Evolutionary conservation across 1,140 invertebrate species (phyloP).

Genomic region (Drosophila truncata): DNA sequence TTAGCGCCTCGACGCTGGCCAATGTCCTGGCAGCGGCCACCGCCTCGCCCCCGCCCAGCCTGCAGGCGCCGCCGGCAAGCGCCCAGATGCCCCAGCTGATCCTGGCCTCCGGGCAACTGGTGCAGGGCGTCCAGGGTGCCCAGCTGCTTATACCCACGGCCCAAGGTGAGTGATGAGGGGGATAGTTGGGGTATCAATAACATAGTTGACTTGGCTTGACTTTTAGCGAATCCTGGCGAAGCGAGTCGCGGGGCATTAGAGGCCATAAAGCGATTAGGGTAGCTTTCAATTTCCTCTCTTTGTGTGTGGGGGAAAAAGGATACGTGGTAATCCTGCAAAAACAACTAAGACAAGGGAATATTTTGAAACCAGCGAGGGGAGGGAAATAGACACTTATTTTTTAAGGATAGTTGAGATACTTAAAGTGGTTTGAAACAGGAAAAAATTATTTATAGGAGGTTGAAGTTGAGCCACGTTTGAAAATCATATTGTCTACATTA

Average conservation of each 20-base stretch:
- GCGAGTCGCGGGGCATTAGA: constrained; percentile 33
- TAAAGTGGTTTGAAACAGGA: not conserved
- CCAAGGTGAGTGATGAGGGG: constrained; percentile 89
- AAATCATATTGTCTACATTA: not conserved
- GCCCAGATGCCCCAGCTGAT: constrained; percentile 87
- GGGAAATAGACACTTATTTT: not conserved
- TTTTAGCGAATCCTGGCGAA: constrained; percentile 16
- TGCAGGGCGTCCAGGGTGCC: constrained; percentile 96
- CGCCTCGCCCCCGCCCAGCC: constrained; percentile 85
- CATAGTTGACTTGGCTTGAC: constrained; percentile 76
- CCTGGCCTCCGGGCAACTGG: constrained; percentile 94
- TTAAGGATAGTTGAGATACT: not conserved
- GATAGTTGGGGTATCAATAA: constrained; percentile 65
- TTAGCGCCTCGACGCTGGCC: constrained; percentile 72
- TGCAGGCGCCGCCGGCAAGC: constrained; percentile 86
- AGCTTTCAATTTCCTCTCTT: constrained; percentile 74
- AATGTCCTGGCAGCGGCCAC: constrained; percentile 79
- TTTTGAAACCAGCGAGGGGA: not conserved
- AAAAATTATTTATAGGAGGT: not conserved
- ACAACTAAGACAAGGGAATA: not conserved
- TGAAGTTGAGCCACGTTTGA: not conserved
- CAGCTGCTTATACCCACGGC: constrained; percentile 97
- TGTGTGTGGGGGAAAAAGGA: not conserved
- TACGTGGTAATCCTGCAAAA: constrained; percentile 26
- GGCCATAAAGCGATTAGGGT: constrained; percentile 69